These are phyloP conservation scores for Acleris emargana DNA, from an alignment of 2,888 invertebrate genomes.

Conservation along the genomic window DNA sequence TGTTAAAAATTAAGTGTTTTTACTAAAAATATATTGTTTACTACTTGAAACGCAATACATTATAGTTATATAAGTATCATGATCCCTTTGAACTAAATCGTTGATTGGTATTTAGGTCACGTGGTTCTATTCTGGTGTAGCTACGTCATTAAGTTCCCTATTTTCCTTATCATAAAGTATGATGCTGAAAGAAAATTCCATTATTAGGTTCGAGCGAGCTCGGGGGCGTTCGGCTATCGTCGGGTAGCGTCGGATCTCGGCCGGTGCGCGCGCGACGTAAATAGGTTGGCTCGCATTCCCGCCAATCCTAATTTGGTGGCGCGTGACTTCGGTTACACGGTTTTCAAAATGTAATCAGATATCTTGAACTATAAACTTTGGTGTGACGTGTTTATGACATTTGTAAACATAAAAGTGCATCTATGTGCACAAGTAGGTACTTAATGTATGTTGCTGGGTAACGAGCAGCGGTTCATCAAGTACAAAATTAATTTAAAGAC, in stretches of 20 bases:
- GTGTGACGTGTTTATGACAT: neutral
- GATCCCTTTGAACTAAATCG: slow-evolving; percentile 9
- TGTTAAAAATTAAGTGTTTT: too few relatives aligned
- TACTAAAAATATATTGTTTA: neutral
- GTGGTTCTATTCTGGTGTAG: slow-evolving; percentile 14
- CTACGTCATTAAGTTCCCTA: slow-evolving; percentile 24
- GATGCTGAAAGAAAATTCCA: slow-evolving; percentile 60
- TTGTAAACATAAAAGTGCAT: neutral
- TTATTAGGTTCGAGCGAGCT: slow-evolving; percentile 68
- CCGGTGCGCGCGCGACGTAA: slow-evolving; percentile 70
- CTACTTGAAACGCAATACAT: neutral
- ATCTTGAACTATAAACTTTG: slow-evolving; percentile 16
- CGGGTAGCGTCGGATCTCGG: slow-evolving; percentile 52
- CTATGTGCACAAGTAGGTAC: neutral
- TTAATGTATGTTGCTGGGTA: too few relatives aligned
- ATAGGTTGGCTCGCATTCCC: slow-evolving; percentile 67
- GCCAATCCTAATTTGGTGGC: slow-evolving; percentile 85
- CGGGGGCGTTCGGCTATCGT: slow-evolving; percentile 51
- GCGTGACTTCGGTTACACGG: slow-evolving; percentile 66
- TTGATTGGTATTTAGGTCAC: slow-evolving; percentile 31
- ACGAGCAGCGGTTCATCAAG: too few relatives aligned
- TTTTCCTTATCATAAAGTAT: slow-evolving; percentile 51
- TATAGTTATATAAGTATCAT: neutral
- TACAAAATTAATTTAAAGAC: too few relatives aligned
- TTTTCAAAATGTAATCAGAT: slow-evolving; percentile 46